A percentile compares a stretch with the other conserved stretches of the same genome.
phyloP scores from a whole-genome alignment of 1,140 invertebrate species.

The Orchesella cincta region DNA sequence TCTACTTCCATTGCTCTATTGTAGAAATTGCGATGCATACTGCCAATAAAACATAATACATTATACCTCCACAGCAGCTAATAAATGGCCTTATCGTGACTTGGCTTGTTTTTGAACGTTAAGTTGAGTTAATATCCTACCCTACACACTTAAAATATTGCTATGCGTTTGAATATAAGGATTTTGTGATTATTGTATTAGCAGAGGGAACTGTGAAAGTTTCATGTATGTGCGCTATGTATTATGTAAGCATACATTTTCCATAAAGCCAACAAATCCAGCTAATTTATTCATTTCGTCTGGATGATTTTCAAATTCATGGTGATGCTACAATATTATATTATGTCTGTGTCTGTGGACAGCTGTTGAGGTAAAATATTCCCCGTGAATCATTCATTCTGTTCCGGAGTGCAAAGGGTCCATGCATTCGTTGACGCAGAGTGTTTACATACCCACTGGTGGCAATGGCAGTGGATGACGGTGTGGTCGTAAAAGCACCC shows the following conservation, averaged over 20 bases:
- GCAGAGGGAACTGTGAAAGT: neutral
- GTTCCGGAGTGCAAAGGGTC: no score
- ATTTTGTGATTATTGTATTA: neutral
- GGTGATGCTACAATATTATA: neutral
- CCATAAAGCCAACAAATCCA: neutral
- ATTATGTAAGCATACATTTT: neutral
- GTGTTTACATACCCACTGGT: no score
- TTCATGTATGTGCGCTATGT: neutral
- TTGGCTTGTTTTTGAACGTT: neutral
- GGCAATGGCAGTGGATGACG: no score
- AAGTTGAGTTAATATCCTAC: neutral
- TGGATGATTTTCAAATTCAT: conserved; percentile 12
- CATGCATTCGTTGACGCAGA: no score
- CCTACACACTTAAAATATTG: neutral
- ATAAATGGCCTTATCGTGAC: neutral
- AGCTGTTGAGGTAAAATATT: neutral
- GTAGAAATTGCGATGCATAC: no score
- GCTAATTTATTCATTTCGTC: conserved; percentile 8
- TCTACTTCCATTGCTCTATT: no score
- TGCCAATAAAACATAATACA: neutral
- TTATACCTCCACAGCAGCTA: neutral
- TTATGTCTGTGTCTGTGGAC: no score
- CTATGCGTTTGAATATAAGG: neutral
- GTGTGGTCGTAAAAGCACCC: no score
- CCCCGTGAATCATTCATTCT: no score